phyloP scores from a whole-genome alignment of 2,113 vertebrate species.

The Peromyscus polionotus region DNA sequence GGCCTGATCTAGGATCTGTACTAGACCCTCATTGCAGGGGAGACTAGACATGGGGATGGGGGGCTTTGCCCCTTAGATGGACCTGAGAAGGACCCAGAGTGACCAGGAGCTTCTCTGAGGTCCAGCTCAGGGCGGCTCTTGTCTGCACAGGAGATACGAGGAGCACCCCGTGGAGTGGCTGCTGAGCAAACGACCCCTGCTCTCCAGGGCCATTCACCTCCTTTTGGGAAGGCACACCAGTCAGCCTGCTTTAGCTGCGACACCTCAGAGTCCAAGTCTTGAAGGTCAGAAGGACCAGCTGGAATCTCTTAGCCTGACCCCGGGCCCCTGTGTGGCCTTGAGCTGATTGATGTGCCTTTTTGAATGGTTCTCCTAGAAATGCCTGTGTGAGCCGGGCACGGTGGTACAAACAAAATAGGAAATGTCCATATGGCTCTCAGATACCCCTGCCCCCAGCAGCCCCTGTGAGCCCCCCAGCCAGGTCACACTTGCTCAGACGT shows the following conservation, averaged over 20 bases:
- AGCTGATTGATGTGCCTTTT: background rate
- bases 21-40: accelerated
- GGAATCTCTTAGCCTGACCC: background rate
- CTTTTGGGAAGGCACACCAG: background rate
- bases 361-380: background rate
- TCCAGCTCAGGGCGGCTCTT: background rate
- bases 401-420: background rate
- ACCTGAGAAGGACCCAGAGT: background rate
- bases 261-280: background rate
- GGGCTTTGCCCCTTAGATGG: background rate
- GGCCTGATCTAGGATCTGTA: background rate
- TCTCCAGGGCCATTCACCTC: background rate
- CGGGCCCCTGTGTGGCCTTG: background rate
- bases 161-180: background rate
- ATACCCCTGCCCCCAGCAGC: background rate
- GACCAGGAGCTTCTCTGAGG: background rate
- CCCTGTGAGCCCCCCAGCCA: background rate
- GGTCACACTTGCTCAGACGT: background rate
- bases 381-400: background rate
- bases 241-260: background rate
- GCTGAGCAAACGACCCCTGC: accelerated
- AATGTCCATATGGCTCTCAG: background rate
- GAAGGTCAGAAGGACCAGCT: background rate
- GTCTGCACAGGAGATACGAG: too few relatives aligned
- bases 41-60: background rate